Evolutionary conservation across 2,888 invertebrate species (phyloP), one percentile per base, ranked within the genome.

Genomic region (Hartigia nigra): DNA sequence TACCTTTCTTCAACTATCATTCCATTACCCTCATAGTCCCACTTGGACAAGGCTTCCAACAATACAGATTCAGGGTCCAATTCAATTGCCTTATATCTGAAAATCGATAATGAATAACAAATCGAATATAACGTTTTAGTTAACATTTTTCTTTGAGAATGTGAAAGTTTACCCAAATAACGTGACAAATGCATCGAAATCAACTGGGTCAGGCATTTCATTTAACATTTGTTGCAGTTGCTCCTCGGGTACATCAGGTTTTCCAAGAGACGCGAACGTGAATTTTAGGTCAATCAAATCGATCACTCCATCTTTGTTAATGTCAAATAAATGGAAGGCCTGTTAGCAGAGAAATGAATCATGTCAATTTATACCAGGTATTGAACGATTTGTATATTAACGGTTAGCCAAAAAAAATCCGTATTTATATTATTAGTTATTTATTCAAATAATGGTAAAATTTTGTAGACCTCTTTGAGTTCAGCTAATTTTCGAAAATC

Each of bases 281-380:
- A 93, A 94, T 14, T 94, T 93, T 78, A 95, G 92, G 88, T 95
- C 95, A 79, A 93, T 93, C 85, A 93, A 93, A 85, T 94, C 94
- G 81, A 95, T 94, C 85, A 93, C 92, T 0, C 95, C 95, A 86
- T 95, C 95, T 35, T 94, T 93, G 83, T 95, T 93, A 88, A 95
- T 90, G 84, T 95, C 95, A 82, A 95, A 94, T 5, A 95, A 92
- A 74, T 94, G 91, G 87, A 95, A 95, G 1, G 94, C 94, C 95
- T 95, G 87, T 69, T 76, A 82, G 32, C 31, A n/a, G 34, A 31
- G 70, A 55, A 55, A 55, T 23, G 55, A 23, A 2, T 55, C 23
- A 76, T 12, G 32, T 23, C 70, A 75, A 75, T 36, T 31, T 12
- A n/a, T 37, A 23, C 35, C 69, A 3, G 74, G 36, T n/a, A 12